phyloP scores from a whole-genome alignment of 2,888 invertebrate genomes.

The Drosophila merina region DNA sequence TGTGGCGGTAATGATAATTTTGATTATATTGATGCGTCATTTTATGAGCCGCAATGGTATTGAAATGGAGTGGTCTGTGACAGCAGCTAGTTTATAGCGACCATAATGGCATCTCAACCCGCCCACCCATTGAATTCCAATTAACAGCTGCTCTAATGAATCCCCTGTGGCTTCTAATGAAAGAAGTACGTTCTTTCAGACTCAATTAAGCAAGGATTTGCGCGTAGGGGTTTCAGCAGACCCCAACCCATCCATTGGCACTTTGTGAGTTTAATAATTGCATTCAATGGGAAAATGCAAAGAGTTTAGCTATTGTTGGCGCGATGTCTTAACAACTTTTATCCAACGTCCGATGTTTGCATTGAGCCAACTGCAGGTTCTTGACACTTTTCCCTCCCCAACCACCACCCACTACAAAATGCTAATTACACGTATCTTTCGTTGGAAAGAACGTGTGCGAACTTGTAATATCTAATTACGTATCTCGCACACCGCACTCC shows the following conservation, averaged over 20 bases:
- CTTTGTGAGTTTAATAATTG: constrained; percentile 36
- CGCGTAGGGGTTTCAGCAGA: neutral
- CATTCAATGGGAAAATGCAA: constrained; percentile 33
- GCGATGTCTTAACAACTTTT: constrained; percentile 41
- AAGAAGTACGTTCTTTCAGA: constrained; percentile 18
- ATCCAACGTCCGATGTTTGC: constrained; percentile 39
- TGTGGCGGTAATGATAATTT: constrained; percentile 68
- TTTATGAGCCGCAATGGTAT: constrained; percentile 79
- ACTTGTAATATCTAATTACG: constrained; percentile 66
- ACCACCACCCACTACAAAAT: constrained; percentile 15
- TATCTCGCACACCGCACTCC: constrained; percentile 38
- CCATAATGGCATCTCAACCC: constrained; percentile 52
- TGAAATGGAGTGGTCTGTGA: constrained; percentile 77
- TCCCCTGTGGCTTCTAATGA: constrained; percentile 35
- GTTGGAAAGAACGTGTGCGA: constrained; percentile 34
- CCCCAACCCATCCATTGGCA: neutral
- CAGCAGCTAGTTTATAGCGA: constrained; percentile 64
- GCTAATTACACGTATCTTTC: constrained; percentile 44
- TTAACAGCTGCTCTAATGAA: constrained; percentile 59
- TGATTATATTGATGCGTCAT: constrained; percentile 78
- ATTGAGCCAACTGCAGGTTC: constrained; percentile 34
- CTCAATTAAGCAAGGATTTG: constrained; percentile 38
- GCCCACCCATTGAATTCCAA: constrained; percentile 47
- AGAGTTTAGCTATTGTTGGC: constrained; percentile 40
- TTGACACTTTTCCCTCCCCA: constrained; percentile 15